Conservation (phyloP, 2,797 vertebrate genomes). For the Urophycis tenuis region DNA sequence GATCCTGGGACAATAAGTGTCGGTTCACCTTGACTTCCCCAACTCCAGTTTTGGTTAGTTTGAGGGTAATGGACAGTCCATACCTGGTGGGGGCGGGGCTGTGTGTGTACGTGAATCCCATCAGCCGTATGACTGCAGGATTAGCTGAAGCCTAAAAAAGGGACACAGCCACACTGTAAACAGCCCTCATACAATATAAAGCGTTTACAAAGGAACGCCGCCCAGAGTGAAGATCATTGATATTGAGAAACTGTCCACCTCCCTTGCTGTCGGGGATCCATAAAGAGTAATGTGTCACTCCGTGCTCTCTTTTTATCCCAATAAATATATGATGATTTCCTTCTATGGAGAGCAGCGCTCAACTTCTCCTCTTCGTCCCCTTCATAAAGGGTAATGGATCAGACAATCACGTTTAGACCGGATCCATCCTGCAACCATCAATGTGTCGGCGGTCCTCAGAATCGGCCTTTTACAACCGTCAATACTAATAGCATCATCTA, state of each 20-base stretch:
- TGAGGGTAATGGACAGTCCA: not conserved
- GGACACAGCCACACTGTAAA: not conserved
- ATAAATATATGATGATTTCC: conserved; percentile 52
- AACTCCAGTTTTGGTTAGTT: not conserved
- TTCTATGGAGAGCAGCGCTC: conserved; percentile 42
- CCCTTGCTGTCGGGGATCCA: conserved; percentile 2
- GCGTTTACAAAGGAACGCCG: not conserved
- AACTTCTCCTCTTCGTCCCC: conserved; percentile 51
- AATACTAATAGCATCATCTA: conserved; percentile 77
- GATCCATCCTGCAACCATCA: conserved; percentile 67
- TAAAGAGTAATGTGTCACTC: conserved; percentile 44
- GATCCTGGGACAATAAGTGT: not conserved
- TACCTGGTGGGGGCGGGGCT: not conserved
- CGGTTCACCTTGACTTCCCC: not conserved
- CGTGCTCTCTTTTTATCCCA: conserved; percentile 19
- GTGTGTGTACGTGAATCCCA: not conserved
- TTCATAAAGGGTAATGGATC: conserved; percentile 70
- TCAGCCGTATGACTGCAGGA: not conserved
- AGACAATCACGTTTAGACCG: conserved; percentile 66
- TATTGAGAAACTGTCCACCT: conserved; percentile 4
- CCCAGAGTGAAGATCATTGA: conserved; percentile 7
- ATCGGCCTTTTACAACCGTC: conserved; percentile 70
- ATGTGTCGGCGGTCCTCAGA: conserved; percentile 70
- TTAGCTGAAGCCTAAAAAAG: not conserved
- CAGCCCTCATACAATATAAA: not conserved